phyloP scores from a whole-genome alignment of 2,888 invertebrate species.

The Automeris io region DNA sequence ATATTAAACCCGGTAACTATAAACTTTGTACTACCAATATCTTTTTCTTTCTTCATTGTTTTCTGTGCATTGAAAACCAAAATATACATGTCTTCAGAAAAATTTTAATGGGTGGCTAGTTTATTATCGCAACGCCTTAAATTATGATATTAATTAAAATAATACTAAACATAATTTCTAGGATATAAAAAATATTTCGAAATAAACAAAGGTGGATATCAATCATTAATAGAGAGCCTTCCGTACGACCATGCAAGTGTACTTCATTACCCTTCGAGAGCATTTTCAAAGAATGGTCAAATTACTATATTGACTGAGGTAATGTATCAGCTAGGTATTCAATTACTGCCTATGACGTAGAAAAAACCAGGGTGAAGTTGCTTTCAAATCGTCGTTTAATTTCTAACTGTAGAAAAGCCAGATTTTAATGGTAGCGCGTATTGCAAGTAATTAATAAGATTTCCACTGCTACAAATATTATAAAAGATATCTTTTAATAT shows the following conservation, averaged over 20 bases:
- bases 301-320: constrained; percentile 82
- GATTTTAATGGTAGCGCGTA: too few species aligned
- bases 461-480: too few species aligned
- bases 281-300: constrained; percentile 84
- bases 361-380: too few species aligned
- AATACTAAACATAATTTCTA: constrained; percentile 21
- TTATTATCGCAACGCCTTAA: neutral
- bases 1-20: constrained; percentile 79
- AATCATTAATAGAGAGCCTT: constrained; percentile 29
- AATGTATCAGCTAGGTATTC: constrained; percentile 1
- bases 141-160: neutral
- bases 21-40: too few species aligned
- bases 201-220: constrained; percentile 15
- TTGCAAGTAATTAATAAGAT: too few species aligned
- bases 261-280: constrained; percentile 85
- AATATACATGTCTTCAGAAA: too few species aligned
- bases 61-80: too few species aligned
- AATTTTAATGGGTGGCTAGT: neutral
- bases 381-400: too few species aligned
- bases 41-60: too few species aligned
- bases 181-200: constrained; percentile 83
- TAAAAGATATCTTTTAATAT: too few species aligned
- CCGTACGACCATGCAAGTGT: constrained; percentile 86
- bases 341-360: too few species aligned
- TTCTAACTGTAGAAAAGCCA: too few species aligned